Percentiles rank a stretch among this genome's conserved stretches.
Evolutionary conservation across 2,797 vertebrate genomes (phyloP).

Genomic region (Sebastes vulpes): DNA sequence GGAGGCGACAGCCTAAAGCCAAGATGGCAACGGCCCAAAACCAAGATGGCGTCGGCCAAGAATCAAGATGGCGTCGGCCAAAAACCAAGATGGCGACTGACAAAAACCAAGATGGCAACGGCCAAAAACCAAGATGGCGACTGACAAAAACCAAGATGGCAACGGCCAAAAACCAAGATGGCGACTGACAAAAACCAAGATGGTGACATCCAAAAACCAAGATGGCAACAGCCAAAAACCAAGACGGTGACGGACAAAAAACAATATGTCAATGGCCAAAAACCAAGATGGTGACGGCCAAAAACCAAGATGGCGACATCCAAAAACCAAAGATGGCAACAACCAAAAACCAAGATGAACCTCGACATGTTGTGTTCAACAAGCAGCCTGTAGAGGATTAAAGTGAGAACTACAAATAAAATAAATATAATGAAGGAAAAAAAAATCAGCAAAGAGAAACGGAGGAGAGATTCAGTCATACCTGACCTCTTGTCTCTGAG

Average conservation of each 20-base stretch:
- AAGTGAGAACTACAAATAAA: not conserved
- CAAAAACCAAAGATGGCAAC: too few relatives aligned
- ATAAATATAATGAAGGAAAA: not conserved
- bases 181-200: too few relatives aligned
- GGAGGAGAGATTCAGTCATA: not conserved
- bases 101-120: fast-evolving
- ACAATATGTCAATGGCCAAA: too few relatives aligned
- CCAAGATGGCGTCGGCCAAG: fast-evolving
- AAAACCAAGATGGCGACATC: too few relatives aligned
- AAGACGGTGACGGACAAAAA: fast-evolving
- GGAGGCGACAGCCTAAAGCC: fast-evolving
- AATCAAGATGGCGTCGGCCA: fast-evolving
- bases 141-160: fast-evolving
- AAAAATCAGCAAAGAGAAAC: not conserved
- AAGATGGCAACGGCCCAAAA: too few relatives aligned
- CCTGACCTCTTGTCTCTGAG: slow-evolving; percentile 44
- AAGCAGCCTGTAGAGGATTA: not conserved
- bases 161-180: fast-evolving
- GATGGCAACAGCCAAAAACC: fast-evolving
- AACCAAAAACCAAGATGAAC: too few relatives aligned
- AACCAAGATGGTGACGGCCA: fast-evolving
- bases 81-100: too few relatives aligned
- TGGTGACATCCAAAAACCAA: fast-evolving
- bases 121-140: too few relatives aligned
- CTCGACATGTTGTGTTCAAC: too few relatives aligned